These are phyloP conservation scores for Julus scandinavius DNA, from an alignment of 2,888 invertebrate genomes.

Conservation along the genomic window DNA sequence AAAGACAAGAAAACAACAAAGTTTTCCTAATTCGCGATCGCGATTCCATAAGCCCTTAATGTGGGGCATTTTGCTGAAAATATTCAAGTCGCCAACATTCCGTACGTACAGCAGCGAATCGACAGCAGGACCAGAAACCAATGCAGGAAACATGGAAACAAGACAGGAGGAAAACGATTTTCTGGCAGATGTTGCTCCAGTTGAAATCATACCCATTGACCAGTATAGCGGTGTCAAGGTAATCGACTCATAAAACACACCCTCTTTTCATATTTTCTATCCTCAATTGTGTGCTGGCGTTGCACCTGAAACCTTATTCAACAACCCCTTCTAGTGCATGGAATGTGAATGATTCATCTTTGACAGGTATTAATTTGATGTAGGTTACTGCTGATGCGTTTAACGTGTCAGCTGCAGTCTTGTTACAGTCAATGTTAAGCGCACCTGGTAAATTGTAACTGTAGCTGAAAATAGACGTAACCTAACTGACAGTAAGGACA, in stretches of 20 bases:
- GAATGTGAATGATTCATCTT: too few species aligned
- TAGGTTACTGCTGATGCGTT: too few species aligned
- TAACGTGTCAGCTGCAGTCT: too few species aligned
- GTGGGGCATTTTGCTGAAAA: constrained; percentile 50
- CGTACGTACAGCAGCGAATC: not conserved
- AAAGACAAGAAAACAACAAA: too few species aligned
- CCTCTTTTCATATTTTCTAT: not conserved
- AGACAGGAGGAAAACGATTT: constrained; percentile 13
- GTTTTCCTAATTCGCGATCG: not conserved
- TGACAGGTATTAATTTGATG: too few species aligned
- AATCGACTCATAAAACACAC: not conserved
- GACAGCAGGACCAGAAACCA: not conserved
- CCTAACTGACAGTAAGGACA: too few species aligned
- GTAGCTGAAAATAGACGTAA: too few species aligned
- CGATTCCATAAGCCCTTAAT: not conserved
- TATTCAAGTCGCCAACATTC: constrained; percentile 54
- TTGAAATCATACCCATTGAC: constrained; percentile 17
- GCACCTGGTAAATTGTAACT: too few species aligned
- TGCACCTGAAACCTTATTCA: too few species aligned
- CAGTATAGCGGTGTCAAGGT: constrained; percentile 38
- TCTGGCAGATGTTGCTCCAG: not conserved
- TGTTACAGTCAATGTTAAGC: too few species aligned
- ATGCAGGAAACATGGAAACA: constrained; percentile 34
- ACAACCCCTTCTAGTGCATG: too few species aligned
- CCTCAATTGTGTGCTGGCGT: not conserved